Base-by-base conservation (phyloP, 1,140 invertebrate genomes). In the Saccostrea cuccullata region DNA sequence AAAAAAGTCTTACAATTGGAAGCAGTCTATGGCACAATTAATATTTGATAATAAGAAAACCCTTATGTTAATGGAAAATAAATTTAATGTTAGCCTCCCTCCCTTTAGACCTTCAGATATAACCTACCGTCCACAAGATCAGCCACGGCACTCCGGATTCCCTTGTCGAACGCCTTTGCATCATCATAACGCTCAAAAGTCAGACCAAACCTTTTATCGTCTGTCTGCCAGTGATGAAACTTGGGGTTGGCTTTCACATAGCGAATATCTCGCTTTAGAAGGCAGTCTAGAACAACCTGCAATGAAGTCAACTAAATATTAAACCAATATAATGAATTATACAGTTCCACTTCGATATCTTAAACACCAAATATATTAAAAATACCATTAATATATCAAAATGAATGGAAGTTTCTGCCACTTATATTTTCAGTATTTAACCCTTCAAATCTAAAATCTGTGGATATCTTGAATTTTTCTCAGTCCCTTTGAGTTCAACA, bases 191-290 rank as follows among this genome's bases (percentile, higher is more conserved):
- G 98, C 95, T 98, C 97, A 96, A 99, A 99, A 60, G 98, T 99
- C 70, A 99, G 96, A 82, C 98, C 98, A 96, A 98, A 99, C 92
- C 98, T 97, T 95, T 98, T 98, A 94, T 98, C 98, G 84, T 98
- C 98, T 26, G 98, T 98, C 92, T 97, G 97, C 98, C 98, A 99
- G 95, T 99, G 98, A 96, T 99, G 98, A 96, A 99, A 99, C 82
- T 98, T 99, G 64, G 98, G 98, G 97, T 98, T 99, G 91, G 99
- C 98, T 96, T 98, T 98, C 95, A 98, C 98, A 96, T 99, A 99
- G 94, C 98, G 97, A 95, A 99, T 98, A 95, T 99, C 98, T 95
- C 98, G 98, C 95, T 98, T 98, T 93, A 99, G 98, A 55, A 97
- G 97, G 96, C 98, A 99, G 95, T 98, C 98, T 90, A 99, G 96